Evolutionary conservation across 2,888 invertebrate species (phyloP), one percentile per base, ranked within the genome.

Genomic region (Acleris laterana): DNA sequence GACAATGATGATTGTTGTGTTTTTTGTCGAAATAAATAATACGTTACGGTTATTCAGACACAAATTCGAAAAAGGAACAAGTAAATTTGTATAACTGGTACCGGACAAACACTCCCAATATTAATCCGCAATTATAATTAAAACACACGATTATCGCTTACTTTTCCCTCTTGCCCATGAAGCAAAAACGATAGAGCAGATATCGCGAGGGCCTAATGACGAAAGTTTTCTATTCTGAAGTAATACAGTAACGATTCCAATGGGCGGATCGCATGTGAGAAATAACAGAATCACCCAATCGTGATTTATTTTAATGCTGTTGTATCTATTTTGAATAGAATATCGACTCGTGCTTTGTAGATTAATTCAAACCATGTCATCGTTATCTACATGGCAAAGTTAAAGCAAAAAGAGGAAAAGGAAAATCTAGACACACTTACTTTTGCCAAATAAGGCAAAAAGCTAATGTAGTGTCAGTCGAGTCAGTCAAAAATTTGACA

Each of bases 261-360:
- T 60, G 59, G 59, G 22, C 49, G 50, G 22, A 51, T 60, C 20
- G 59, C 59, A 60, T 60, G 59, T 60, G 50, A n/a, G 59, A 60
- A 50, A 38, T 49, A 59, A 59, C 42, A 42, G 38, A 20, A 60
- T 60, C 51, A 51, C 20, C 58, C 32, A 19, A 28, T 50, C 13
- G n/a, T 60, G 50, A 60, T 60, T 42, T 60, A 51, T 60, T 56
- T 50, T 22, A 60, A 51, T 42, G 22, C 9, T 19, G 42, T 46
- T 22, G 20, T 46, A 9, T 22, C 42, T 42, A 19, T 55, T 49
- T 20, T 49, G 20, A 20, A 3, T 17, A 6, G n/a, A 17, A 46
- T 46, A 46, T 4, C 5, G 17, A 17, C 5, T 5, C 5, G 4
- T 16, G 46, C 5, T 7, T 17, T 5, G n/a, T 46, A n/a, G 5